These are phyloP conservation scores for Nemotelus pantherinus DNA, from an alignment of 2,888 invertebrate species.

Conservation along the genomic window DNA sequence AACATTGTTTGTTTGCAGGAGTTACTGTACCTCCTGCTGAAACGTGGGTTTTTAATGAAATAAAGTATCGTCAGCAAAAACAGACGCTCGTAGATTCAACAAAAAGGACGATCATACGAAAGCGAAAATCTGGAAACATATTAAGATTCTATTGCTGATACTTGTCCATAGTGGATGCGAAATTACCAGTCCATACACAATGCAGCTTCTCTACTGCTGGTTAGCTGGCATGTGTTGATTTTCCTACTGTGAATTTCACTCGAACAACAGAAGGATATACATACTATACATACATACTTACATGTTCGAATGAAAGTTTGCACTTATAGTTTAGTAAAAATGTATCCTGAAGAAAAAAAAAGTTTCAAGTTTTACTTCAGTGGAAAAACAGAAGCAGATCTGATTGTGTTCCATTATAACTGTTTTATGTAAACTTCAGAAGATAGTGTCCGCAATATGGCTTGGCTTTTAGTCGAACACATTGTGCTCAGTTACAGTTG, in stretches of 20 bases:
- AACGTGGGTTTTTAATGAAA: constrained; percentile 37
- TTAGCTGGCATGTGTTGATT: constrained; percentile 17
- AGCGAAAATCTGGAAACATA: neutral
- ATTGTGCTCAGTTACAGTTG: too few relatives aligned
- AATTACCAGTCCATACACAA: neutral
- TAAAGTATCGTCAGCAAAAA: constrained; percentile 1
- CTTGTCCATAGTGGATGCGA: constrained; percentile 3
- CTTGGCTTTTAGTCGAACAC: too few relatives aligned
- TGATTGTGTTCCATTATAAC: too few relatives aligned
- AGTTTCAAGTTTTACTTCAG: too few relatives aligned
- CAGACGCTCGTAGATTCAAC: neutral
- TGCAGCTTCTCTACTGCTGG: constrained; percentile 1
- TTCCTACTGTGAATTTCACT: neutral
- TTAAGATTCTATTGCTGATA: constrained; percentile 31
- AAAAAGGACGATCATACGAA: neutral
- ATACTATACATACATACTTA: too few relatives aligned
- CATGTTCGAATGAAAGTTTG: too few relatives aligned
- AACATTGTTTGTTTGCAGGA: neutral
- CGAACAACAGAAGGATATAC: neutral
- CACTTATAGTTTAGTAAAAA: too few relatives aligned
- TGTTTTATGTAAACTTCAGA: too few relatives aligned
- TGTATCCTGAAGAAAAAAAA: too few relatives aligned
- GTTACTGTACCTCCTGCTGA: constrained; percentile 19
- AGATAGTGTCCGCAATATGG: too few relatives aligned
- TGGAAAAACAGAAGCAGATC: too few relatives aligned